Base-by-base conservation (phyloP, 2,113 vertebrate genomes). In the Hyla sarda region DNA sequence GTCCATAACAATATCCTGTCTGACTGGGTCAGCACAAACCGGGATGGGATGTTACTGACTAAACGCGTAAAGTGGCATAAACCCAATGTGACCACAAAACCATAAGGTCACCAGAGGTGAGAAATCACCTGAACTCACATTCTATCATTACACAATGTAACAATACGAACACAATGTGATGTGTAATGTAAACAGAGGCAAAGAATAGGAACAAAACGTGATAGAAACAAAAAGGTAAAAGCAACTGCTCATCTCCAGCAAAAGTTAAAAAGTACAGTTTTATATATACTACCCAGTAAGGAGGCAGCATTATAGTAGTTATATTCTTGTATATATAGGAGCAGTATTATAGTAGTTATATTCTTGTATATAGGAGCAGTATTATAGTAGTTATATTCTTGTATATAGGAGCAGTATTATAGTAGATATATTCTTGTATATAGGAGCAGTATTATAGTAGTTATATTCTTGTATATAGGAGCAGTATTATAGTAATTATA, bases 111-210 rank as follows among this genome's bases (percentile, higher is more conserved):
- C 14, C 0, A 1, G 1, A 52, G 77, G 12, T 2, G 23, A 23
- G 14, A 45, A 45, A 5, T 16, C 3, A 60, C 32, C 28, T 37
- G 50, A 30, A 56, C 6, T 71, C 28, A 10, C 48, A 4, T 78
- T 37, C 12, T 30, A 65, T 34, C 67, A 85, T 21, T 78, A 78
- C 47, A 21, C 32, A 37, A 75, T 47, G 54, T 77, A 50, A 69
- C 60, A 14, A 52, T 52, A 34, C 58, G 17, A 17, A 30, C 28
- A 50, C n/a, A 47, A 17, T 25, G 8, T 13, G 77, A 60, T 85
- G 69, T 78, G 11, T 73, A 85, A 48, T 67, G 21, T 28, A 67
- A 67, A 85, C 83, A 77, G 11, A 69, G 3, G 2, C 1, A 3
- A 1, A 69, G 5, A 12, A 56, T 11, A 28, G 12, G 13, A 37